phyloP scores from a whole-genome alignment of 2,888 invertebrate genomes.

The Hemicrepidius hirtus region DNA sequence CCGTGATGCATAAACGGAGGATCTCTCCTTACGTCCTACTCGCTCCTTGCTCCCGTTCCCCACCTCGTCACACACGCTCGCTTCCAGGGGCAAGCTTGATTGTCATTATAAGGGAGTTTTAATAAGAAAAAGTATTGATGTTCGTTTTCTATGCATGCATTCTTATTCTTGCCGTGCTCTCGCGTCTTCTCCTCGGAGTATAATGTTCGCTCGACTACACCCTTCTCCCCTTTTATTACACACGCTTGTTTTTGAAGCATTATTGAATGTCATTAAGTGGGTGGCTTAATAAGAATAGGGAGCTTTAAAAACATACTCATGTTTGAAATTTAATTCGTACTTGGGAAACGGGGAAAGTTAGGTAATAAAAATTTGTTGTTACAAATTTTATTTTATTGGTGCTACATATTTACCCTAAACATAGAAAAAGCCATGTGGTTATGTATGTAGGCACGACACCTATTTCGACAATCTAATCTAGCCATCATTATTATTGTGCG shows the following conservation, averaged over 20 bases:
- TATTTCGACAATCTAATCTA: too few species aligned
- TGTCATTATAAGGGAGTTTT: conserved; percentile 72
- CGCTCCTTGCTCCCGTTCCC: conserved; percentile 52
- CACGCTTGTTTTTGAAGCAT: conserved; percentile 54
- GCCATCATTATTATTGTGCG: too few species aligned
- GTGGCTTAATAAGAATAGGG: conserved; percentile 53
- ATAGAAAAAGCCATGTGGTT: not conserved
- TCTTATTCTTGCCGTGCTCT: conserved; percentile 69
- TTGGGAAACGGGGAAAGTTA: conserved; percentile 31
- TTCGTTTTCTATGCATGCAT: conserved; percentile 72
- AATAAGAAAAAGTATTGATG: conserved; percentile 72
- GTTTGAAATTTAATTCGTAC: conserved; percentile 48
- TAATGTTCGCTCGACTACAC: conserved; percentile 52
- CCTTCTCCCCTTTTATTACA: conserved; percentile 59
- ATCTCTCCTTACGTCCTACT: conserved; percentile 63
- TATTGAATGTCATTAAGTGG: conserved; percentile 55
- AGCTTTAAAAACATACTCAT: conserved; percentile 50
- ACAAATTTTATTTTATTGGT: not conserved
- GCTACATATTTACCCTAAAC: too few species aligned
- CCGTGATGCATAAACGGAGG: conserved; percentile 71
- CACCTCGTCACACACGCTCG: conserved; percentile 63
- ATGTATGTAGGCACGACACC: too few species aligned
- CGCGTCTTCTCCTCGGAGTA: conserved; percentile 55
- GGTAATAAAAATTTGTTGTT: conserved; percentile 22
- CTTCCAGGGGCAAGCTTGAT: conserved; percentile 67